Evolutionary conservation across 1,140 invertebrate species (phyloP).

Genomic region (Apis florea): DNA sequence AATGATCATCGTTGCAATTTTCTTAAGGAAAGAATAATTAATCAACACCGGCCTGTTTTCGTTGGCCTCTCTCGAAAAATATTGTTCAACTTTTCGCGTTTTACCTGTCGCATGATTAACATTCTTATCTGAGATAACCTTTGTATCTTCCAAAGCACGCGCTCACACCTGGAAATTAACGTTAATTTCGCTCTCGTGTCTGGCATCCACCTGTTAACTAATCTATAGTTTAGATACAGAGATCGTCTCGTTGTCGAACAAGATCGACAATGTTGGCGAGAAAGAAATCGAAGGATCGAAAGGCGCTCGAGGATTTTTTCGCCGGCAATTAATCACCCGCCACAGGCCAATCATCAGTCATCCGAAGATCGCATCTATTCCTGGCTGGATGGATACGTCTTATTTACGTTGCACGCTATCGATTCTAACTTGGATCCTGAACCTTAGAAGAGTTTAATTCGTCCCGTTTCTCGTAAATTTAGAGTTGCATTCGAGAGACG

Average conservation of each 20-base stretch:
- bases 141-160: slow-evolving; percentile 21
- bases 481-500: background rate
- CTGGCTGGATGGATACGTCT: background rate
- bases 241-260: background rate
- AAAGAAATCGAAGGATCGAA: background rate
- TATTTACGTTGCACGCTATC: background rate
- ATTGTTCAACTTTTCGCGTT: background rate
- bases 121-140: background rate
- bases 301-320: background rate
- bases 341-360: slow-evolving; percentile 30
- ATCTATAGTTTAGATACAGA: background rate
- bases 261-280: background rate
- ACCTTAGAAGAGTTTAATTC: background rate
- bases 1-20: background rate
- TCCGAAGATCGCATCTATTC: slow-evolving; percentile 21
- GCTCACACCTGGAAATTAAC: slow-evolving; percentile 4
- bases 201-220: slow-evolving; percentile 9
- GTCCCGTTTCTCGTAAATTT: background rate
- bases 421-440: background rate
- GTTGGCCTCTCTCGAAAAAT: background rate
- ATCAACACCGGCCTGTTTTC: background rate
- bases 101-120: slow-evolving; percentile 1
- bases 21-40: background rate
- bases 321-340: slow-evolving; percentile 22
- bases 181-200: slow-evolving; percentile 6